These are phyloP conservation scores for Scomberomorus guttatus DNA, from an alignment of 2,797 vertebrate genomes.

Conservation along the genomic window DNA sequence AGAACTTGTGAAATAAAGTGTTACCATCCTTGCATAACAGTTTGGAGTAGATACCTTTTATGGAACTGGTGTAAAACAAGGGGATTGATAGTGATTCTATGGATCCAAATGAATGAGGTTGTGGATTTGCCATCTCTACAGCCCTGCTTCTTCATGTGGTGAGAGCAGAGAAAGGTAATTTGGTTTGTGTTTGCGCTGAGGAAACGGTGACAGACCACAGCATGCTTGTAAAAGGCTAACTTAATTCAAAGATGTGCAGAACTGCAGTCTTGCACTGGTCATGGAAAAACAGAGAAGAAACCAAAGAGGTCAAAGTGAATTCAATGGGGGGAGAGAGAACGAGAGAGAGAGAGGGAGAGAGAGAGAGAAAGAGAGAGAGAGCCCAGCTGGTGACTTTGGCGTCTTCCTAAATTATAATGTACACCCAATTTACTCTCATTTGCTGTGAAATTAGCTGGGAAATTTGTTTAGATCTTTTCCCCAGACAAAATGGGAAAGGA, in stretches of 20 bases:
- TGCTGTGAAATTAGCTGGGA: slow-evolving; percentile 82
- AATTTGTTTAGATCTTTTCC: slow-evolving; percentile 79
- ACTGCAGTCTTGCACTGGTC: slow-evolving; percentile 18
- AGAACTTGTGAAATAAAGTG: too few species aligned
- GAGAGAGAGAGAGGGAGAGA: slow-evolving; percentile 29
- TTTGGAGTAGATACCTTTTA: slow-evolving; percentile 44
- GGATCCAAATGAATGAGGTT: slow-evolving; percentile 49
- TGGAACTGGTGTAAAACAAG: slow-evolving; percentile 42
- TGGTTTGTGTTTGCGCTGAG: slow-evolving; percentile 35
- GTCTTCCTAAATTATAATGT: slow-evolving; percentile 78
- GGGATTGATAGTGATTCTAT: slow-evolving; percentile 52
- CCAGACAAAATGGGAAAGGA: slow-evolving; percentile 51
- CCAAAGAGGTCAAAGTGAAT: slow-evolving; percentile 44
- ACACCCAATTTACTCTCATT: slow-evolving; percentile 85
- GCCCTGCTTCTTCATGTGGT: neutral
- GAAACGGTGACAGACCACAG: slow-evolving; percentile 34
- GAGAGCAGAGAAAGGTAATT: slow-evolving; percentile 16
- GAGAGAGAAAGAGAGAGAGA: slow-evolving; percentile 28
- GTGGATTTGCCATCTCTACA: slow-evolving; percentile 34
- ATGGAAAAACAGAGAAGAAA: slow-evolving; percentile 27
- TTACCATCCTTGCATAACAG: slow-evolving; percentile 26
- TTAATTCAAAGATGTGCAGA: slow-evolving; percentile 29
- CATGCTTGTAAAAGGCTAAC: slow-evolving; percentile 32
- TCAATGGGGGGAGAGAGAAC: slow-evolving; percentile 10
- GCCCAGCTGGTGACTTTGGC: slow-evolving; percentile 70